Evolutionary conservation across 1,140 invertebrate genomes (phyloP).

Genomic region (Lasioglossum baleicum): DNA sequence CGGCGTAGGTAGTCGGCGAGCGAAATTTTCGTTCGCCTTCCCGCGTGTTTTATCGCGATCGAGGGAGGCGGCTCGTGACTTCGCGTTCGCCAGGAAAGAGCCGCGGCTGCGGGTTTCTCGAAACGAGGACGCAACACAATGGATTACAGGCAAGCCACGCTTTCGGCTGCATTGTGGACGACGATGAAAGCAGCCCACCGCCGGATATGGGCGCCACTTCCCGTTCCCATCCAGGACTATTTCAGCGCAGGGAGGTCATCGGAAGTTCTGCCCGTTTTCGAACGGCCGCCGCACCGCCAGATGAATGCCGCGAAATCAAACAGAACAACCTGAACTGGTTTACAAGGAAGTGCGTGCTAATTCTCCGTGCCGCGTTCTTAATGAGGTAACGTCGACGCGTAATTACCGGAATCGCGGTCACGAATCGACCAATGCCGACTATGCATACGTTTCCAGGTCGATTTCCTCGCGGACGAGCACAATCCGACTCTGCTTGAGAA

Average conservation of each 20-base stretch:
- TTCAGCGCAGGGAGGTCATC: constrained; percentile 48
- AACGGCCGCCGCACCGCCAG: constrained; percentile 7
- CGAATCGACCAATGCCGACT: not conserved
- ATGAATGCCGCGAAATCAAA: constrained; percentile 3
- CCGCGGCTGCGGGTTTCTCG: constrained; percentile 26
- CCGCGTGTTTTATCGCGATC: constrained; percentile 45
- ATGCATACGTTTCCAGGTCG: not conserved
- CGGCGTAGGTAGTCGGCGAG: constrained; percentile 17
- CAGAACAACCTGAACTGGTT: constrained; percentile 17
- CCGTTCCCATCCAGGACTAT: constrained; percentile 46
- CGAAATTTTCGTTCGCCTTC: constrained; percentile 20
- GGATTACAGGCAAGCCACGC: constrained; percentile 47
- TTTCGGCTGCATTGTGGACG: constrained; percentile 56
- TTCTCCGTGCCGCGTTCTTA: not conserved
- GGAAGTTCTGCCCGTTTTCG: constrained; percentile 19
- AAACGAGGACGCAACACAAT: constrained; percentile 57
- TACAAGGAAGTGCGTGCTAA: constrained; percentile 2
- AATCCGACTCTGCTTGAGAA: too few relatives aligned
- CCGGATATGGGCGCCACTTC: constrained; percentile 63
- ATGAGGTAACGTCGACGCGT: not conserved
- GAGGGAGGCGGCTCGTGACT: constrained; percentile 25
- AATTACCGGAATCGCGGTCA: constrained; percentile 1
- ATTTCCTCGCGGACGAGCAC: not conserved
- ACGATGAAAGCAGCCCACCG: constrained; percentile 54
- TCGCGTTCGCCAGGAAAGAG: constrained; percentile 36